Conservation (phyloP, 2,888 invertebrate genomes). For the Andrena chrysosceles region DNA sequence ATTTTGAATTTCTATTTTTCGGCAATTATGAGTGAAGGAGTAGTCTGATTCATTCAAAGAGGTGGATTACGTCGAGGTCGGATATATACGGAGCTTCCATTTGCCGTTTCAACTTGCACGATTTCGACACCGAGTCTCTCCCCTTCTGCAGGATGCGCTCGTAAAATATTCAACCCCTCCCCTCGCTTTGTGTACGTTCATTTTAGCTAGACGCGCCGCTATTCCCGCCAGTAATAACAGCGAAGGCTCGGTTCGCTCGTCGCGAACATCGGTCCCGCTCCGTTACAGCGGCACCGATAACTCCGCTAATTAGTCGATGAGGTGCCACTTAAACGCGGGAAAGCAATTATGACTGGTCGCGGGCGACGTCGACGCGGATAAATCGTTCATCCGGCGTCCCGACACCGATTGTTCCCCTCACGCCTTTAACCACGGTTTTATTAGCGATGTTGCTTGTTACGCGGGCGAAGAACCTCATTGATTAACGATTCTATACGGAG, state of each 20-base stretch:
- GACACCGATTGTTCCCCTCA: not conserved
- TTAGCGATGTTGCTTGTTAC: not conserved
- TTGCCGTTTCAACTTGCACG: constrained; percentile 18
- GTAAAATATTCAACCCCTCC: constrained; percentile 33
- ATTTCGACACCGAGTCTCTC: constrained; percentile 4
- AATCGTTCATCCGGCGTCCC: constrained; percentile 52
- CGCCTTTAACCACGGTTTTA: not conserved
- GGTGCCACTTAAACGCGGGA: constrained; percentile 51
- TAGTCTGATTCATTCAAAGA: constrained; percentile 24
- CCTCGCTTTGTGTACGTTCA: constrained; percentile 10
- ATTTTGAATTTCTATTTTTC: not conserved
- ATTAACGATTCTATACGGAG: not conserved
- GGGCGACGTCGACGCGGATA: constrained; percentile 32
- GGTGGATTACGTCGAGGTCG: not conserved
- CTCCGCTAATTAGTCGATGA: constrained; percentile 69
- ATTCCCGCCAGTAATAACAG: constrained; percentile 36
- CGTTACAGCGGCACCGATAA: constrained; percentile 52
- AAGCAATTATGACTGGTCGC: constrained; percentile 56
- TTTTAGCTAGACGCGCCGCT: constrained; percentile 40
- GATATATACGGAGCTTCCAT: constrained; percentile 22
- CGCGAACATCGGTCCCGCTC: constrained; percentile 35
- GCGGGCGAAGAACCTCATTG: not conserved
- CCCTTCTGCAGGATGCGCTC: constrained; percentile 9
- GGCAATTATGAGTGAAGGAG: not conserved
- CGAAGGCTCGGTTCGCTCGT: constrained; percentile 24